phyloP scores from a whole-genome alignment of 2,888 invertebrate genomes.

The Epistrophe eligans region DNA sequence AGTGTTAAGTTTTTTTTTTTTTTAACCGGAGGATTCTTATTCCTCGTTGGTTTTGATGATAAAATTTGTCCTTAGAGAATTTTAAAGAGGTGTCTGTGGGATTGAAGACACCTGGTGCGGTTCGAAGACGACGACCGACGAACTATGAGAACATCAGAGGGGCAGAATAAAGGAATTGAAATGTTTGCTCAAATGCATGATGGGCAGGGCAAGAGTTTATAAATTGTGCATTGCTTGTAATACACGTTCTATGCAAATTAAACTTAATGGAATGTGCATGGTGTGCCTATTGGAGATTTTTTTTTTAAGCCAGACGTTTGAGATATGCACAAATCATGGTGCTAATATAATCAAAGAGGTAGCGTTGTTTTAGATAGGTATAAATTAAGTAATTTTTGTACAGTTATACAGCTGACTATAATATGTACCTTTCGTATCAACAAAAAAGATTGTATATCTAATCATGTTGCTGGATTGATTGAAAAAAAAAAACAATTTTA shows the following conservation, averaged over 20 bases:
- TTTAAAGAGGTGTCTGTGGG: slow-evolving; percentile 52
- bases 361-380: neutral
- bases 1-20: slow-evolving; percentile 19
- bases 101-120: slow-evolving; percentile 56
- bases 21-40: slow-evolving; percentile 14
- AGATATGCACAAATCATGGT: slow-evolving; percentile 13
- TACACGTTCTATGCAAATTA: slow-evolving; percentile 55
- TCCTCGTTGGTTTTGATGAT: slow-evolving; percentile 12
- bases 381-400: no score
- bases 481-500: no score
- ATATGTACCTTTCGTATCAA: no score
- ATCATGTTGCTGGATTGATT: no score
- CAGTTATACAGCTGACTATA: no score
- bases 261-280: slow-evolving; percentile 48
- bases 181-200: slow-evolving; percentile 39
- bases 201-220: slow-evolving; percentile 6
- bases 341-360: neutral
- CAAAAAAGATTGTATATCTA: no score
- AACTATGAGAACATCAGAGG: neutral
- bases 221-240: slow-evolving; percentile 38
- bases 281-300: slow-evolving; percentile 38
- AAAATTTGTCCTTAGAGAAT: slow-evolving; percentile 67
- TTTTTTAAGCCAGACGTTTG: slow-evolving; percentile 22
- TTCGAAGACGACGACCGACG: neutral
- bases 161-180: slow-evolving; percentile 31